Base-by-base conservation (phyloP, 2,797 vertebrate genomes). In the Myotis vivesi region DNA sequence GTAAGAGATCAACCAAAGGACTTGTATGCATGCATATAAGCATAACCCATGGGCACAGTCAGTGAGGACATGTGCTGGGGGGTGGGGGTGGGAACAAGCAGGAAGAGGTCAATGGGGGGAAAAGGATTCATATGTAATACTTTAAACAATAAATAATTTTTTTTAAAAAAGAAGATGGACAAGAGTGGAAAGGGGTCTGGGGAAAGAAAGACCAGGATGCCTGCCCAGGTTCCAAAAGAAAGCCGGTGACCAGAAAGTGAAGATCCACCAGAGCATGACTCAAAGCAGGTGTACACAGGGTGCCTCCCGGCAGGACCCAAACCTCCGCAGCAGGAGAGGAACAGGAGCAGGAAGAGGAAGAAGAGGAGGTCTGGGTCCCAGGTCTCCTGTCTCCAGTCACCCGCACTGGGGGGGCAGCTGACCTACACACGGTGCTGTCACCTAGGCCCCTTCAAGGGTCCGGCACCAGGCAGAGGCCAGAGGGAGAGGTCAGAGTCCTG, bases 291-390 rank as follows among this genome's bases (percentile, higher is more conserved):
- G 1, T 16, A 41, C 82, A 44, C 51, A 73, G 23, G 44, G 89
- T 41, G 44, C 41, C 51, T 17, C 5, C 5, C 0, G 17, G 46
- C 77, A 95, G 62, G n/a, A 89, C 91, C 83, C 91, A 55, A 87
- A 30, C 28, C 15, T 41, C 15, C 41, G 20, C 51, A 88, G 53
- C 6, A 62, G n/a, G 4, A 75, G 23, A 76, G 17, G 30, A 30
- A 33, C 20, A 76, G 12, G 46, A 92, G 49, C 64, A 6, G 89
- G 90, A 57, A 28, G n/a, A 3, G 82, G 51, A 96, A 55, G 6
- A 84, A 62, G 2, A 57, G 8, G 3, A 79, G 38, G 36, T 53
- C 11, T 19, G n/a, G 44, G n/a, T 19, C 59, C 71, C 1, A 25
- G 49, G 41, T 30, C 64, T 82, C 44, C 19, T 25, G 11, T 36